Evolutionary conservation across 2,113 vertebrate species (phyloP).

Genomic region (Orycteropus afer): DNA sequence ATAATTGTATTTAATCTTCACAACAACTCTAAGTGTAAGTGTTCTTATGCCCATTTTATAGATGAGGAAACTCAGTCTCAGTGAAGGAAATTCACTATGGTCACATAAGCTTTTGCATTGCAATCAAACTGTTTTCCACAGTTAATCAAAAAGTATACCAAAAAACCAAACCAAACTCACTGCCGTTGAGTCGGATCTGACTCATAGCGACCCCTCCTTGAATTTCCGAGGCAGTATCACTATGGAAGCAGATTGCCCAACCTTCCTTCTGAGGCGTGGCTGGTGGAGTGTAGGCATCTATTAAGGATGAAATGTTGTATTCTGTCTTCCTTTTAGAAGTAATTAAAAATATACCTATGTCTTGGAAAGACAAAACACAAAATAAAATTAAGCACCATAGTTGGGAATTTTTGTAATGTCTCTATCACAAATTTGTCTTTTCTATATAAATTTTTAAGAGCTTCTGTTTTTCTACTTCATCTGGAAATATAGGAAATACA

Average conservation of each 20-base stretch:
- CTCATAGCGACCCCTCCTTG: too few species aligned
- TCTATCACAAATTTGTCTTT: background rate
- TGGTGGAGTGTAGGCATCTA: rapidly evolving
- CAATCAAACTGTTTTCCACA: background rate
- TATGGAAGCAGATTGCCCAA: too few species aligned
- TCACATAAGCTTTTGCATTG: background rate
- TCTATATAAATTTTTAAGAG: background rate
- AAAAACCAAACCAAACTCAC: too few species aligned
- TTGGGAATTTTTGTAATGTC: background rate
- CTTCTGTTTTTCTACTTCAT: conserved; percentile 23
- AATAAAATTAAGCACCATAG: conserved; percentile 17
- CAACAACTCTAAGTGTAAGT: background rate
- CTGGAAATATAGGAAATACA: background rate
- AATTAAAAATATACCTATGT: background rate
- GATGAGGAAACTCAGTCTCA: background rate
- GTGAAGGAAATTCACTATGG: background rate
- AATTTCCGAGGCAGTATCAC: too few species aligned
- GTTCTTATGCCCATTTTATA: background rate
- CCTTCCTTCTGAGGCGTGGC: too few species aligned
- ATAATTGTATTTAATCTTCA: background rate
- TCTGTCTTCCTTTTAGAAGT: background rate
- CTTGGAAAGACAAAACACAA: background rate
- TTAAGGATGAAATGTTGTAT: background rate
- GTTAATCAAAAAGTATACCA: background rate
- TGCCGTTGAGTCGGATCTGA: too few species aligned